Percentiles rank a stretch among this genome's conserved stretches.
Evolutionary conservation across 2,797 vertebrate genomes (phyloP).

Genomic region (Oreonectes daqikongensis): DNA sequence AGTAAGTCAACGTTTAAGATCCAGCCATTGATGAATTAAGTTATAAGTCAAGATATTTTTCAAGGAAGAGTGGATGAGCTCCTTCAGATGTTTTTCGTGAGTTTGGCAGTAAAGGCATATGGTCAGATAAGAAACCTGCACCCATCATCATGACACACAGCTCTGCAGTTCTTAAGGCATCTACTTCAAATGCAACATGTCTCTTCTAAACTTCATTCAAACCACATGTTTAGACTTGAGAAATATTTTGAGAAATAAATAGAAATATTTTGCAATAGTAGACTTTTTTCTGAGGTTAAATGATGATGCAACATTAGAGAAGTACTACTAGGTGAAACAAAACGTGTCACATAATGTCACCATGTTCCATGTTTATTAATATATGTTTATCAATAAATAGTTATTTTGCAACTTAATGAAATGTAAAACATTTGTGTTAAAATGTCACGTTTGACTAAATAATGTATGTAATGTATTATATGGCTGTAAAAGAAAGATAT

Average conservation of each 20-base stretch:
- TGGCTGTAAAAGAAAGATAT: too few species aligned
- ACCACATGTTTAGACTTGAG: conserved; percentile 16
- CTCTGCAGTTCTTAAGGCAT: conserved; percentile 26
- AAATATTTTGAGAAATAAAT: conserved; percentile 2
- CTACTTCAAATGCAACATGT: conserved; percentile 35
- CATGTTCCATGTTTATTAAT: too few species aligned
- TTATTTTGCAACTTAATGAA: neutral
- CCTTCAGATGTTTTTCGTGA: conserved; percentile 58
- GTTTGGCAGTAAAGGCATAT: conserved; percentile 22
- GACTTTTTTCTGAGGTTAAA: neutral
- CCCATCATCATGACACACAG: conserved; percentile 41
- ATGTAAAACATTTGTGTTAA: too few species aligned
- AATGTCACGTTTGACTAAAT: too few species aligned
- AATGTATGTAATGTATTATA: too few species aligned
- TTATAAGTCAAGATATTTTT: conserved; percentile 16
- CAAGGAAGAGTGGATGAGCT: conserved; percentile 40
- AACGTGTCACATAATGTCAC: too few species aligned
- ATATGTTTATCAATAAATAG: too few species aligned
- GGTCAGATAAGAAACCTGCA: conserved; percentile 54
- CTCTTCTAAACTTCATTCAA: conserved; percentile 38
- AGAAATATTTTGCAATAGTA: neutral
- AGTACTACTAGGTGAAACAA: too few species aligned
- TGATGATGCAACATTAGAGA: too few species aligned
- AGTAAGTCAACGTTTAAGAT: conserved; percentile 13
- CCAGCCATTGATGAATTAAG: neutral